phyloP scores from a whole-genome alignment of 2,888 invertebrate species.

The Deilephila porcellus region DNA sequence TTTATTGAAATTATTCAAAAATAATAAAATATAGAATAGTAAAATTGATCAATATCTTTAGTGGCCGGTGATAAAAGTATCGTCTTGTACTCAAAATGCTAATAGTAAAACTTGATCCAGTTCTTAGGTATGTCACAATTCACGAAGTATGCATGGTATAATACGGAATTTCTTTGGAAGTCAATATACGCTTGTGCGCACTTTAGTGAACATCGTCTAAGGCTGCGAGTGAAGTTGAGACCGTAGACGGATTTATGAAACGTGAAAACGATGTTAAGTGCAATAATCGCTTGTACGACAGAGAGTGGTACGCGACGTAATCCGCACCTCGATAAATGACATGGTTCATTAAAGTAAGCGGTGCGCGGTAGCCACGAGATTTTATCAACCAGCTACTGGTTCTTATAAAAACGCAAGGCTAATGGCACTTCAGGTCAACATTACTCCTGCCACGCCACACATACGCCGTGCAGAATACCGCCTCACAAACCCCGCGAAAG shows the following conservation, averaged over 20 bases:
- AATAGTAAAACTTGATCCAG: slow-evolving; percentile 49
- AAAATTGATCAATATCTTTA: slow-evolving; percentile 26
- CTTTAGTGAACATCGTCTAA: background rate
- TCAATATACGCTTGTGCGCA: background rate
- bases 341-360: slow-evolving; percentile 75
- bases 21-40: slow-evolving; percentile 15
- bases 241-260: slow-evolving; percentile 32
- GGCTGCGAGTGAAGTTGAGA: slow-evolving; percentile 1
- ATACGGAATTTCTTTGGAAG: slow-evolving; percentile 12
- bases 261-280: slow-evolving; percentile 41
- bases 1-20: slow-evolving; percentile 23
- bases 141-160: slow-evolving; percentile 41
- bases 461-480: background rate
- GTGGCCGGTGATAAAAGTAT: slow-evolving; percentile 32
- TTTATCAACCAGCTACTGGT: slow-evolving; percentile 71
- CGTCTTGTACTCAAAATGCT: slow-evolving; percentile 40
- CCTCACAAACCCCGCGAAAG: slow-evolving; percentile 45
- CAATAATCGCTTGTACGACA: slow-evolving; percentile 42
- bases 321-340: slow-evolving; percentile 70
- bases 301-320: slow-evolving; percentile 52
- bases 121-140: slow-evolving; percentile 47
- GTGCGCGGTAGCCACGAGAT: slow-evolving; percentile 75
- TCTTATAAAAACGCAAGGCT: slow-evolving; percentile 69
- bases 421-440: slow-evolving; percentile 66
- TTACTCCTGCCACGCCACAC: slow-evolving; percentile 30